Base-by-base conservation (phyloP, 2,888 invertebrate species). In the Drosophila pseudotakahashii region DNA sequence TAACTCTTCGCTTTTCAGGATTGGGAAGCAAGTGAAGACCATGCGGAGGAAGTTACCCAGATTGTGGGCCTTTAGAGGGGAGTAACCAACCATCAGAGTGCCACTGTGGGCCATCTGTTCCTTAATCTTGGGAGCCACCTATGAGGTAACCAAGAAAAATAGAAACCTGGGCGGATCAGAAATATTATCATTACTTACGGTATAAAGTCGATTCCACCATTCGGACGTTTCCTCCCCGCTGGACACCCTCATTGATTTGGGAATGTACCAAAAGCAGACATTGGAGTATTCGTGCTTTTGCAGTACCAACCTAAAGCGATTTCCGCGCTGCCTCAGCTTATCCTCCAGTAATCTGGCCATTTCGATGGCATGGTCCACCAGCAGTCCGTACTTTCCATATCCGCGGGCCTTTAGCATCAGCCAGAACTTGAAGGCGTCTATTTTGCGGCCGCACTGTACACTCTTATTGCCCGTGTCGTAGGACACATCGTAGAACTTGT, bases 401-500 rank as follows among this genome's bases (percentile, higher is more conserved):
- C 97, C 96, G 0, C 96, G 93, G 0, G 97, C 96, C 89, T 97
- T 96, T 95, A 98, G 97, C 95, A 97, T 96, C 75, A 97, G 92
- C 98, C 98, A 98, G 7, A 98, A 93, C 92, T 98, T 98, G 89
- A 98, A 96, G 1, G 96, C 95, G 90, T 98, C 98, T 58, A 97
- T 94, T 93, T 98, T 98, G 32, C 98, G 94, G 0, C 98, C 98
- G 90, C 98, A 98, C 90, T 98, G 98, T 14, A 96, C 94, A 93
- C 97, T 97, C 92, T 98, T 98, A 86, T 97, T 96, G 0, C 97
- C 97, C 0, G 95, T 95, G 79, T 97, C 97, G 90, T 95, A 97
- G 3, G 93, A 93, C 0, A 95, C 94, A 88, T 96, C 96, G 82
- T 97, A 97, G 92, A 95, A 96, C 92, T 97, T 97, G 88, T 97